phyloP scores from a whole-genome alignment of 2,797 vertebrate species.

The Paguma larvata region DNA sequence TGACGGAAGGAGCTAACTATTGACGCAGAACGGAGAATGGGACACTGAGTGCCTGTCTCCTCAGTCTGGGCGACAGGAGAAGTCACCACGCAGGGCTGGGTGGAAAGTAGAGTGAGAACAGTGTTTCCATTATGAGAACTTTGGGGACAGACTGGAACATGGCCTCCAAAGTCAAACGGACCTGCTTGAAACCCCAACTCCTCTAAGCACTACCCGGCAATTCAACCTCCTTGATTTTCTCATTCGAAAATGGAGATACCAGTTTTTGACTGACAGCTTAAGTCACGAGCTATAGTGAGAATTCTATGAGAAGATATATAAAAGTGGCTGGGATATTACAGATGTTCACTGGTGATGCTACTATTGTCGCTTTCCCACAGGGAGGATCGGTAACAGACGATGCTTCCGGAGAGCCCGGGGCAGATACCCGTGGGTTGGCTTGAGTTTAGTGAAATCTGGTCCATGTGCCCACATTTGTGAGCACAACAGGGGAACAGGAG shows the following conservation, averaged over 20 bases:
- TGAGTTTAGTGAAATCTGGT: not conserved
- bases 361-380: not conserved
- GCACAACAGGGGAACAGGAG: not conserved
- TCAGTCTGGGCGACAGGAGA: not conserved
- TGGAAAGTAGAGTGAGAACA: not conserved
- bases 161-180: not conserved
- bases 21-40: not conserved
- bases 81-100: not conserved
- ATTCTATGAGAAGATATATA: not conserved
- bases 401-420: not conserved
- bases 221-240: not conserved
- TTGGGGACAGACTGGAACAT: not conserved
- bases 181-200: not conserved
- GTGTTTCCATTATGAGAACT: not conserved
- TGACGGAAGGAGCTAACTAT: not conserved
- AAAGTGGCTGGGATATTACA: not conserved
- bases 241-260: not conserved
- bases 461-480: not conserved
- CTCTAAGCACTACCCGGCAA: not conserved
- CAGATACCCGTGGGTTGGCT: not conserved
- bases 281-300: not conserved
- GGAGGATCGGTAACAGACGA: not conserved
- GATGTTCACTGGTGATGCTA: not conserved
- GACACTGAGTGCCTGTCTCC: not conserved
- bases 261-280: not conserved